Evolutionary conservation across 2,888 invertebrate species (phyloP), one percentile per base, ranked within the genome.

Genomic region (Cephus pygmeus): DNA sequence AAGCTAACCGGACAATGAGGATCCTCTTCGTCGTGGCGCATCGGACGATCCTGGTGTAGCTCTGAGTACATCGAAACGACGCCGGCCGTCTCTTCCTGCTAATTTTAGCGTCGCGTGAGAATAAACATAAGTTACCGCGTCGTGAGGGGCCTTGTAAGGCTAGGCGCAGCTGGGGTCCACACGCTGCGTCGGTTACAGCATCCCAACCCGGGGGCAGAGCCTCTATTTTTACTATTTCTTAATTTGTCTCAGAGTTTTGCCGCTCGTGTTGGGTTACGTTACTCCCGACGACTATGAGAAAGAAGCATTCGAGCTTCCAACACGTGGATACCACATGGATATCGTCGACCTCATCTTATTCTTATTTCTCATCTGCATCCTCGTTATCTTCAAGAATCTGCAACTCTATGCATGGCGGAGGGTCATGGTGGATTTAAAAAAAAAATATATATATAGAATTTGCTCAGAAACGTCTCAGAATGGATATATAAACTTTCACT

Each of bases 171-270:
- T 83, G 83, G 84, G 83, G 81, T 84, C 77, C 75, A 74, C 76
- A 79, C 77, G 75, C 79, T 73, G 78, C 80, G 73, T 80, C 79
- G 79, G 78, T 76, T 77, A 79, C 80, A 76, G 80, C 80, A 83
- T 84, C 82, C 79, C 79, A 79, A 78, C 80, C 80, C 75, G 77
- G 77, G 78, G 74, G 74, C 73, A 75, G 76, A 73, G 76, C 76
- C 85, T 86, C 87, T 88, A 87, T 88, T 88, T 88, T 87, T 86
- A 85, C 80, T 85, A 85, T 88, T 87, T 85, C 87, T 87, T 87
- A 82, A 87, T 86, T 84, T 83, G 86, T 85, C 83, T 77, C 83
- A 69, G 75, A 79, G 81, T 82, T 86, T 83, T 83, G 84, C 83
- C 80, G 82, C 84, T 81, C 81, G 80, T 82, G 69, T 79, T 81